phyloP scores from a whole-genome alignment of 2,888 invertebrate species.

The Apantesis nais region DNA sequence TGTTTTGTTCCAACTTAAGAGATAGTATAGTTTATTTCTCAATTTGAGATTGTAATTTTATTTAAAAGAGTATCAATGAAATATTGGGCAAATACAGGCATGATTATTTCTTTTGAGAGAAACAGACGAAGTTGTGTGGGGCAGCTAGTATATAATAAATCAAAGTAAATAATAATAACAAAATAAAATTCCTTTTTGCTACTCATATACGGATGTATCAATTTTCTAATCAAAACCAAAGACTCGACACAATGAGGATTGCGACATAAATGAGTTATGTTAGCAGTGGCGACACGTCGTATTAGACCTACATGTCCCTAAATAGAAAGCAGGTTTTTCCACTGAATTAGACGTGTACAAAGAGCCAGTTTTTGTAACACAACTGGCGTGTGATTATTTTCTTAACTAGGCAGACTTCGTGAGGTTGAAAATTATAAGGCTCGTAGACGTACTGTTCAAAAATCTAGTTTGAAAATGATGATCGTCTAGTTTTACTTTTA shows the following conservation, averaged over 20 bases:
- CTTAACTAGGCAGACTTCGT: constrained; percentile 9
- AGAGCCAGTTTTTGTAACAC: constrained; percentile 16
- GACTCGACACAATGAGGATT: constrained; percentile 4
- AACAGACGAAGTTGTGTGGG: too few species aligned
- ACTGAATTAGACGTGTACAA: constrained; percentile 17
- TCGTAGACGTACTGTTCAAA: background rate
- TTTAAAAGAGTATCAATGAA: too few species aligned
- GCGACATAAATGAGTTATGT: constrained; percentile 10
- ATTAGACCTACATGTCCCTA: constrained; percentile 27
- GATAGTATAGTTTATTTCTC: too few species aligned
- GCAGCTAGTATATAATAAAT: background rate
- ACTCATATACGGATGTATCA: too few species aligned
- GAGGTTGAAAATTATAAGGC: constrained; percentile 1
- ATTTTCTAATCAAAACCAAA: background rate
- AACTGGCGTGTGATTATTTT: background rate
- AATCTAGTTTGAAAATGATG: background rate
- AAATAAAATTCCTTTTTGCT: background rate
- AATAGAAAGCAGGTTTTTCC: constrained; percentile 27
- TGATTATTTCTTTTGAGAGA: too few species aligned
- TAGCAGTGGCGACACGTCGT: constrained; percentile 7
- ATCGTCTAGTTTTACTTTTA: background rate
- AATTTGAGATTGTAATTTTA: too few species aligned
- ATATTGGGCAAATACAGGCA: too few species aligned
- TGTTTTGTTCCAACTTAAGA: too few species aligned
- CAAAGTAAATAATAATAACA: background rate